These are phyloP conservation scores for Xiphydria camelus DNA, from an alignment of 2,888 invertebrate species.

Conservation along the genomic window DNA sequence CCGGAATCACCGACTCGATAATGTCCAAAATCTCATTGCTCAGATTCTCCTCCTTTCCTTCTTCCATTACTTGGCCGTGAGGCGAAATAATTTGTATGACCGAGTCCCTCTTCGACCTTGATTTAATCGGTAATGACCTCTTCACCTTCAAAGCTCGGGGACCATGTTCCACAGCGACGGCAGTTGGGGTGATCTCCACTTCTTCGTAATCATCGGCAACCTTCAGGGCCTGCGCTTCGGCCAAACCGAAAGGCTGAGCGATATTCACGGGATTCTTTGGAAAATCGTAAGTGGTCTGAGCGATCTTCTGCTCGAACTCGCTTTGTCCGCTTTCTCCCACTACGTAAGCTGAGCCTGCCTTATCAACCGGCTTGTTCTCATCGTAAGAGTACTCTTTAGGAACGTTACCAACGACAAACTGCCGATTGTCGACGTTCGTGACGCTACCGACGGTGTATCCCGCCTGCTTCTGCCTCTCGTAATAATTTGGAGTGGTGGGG, in stretches of 20 bases:
- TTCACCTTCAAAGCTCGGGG: slow-evolving; percentile 39
- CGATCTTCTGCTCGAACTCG: slow-evolving; percentile 24
- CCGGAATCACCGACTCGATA: slow-evolving; percentile 48
- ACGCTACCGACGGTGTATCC: slow-evolving; percentile 20
- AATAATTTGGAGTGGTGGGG: slow-evolving; percentile 38
- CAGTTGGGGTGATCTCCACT: slow-evolving; percentile 45
- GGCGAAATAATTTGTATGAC: slow-evolving; percentile 51
- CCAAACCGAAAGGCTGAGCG: slow-evolving; percentile 15
- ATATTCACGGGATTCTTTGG: slow-evolving; percentile 20
- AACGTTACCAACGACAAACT: slow-evolving; percentile 71
- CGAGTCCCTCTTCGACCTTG: slow-evolving; percentile 31
- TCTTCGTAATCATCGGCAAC: slow-evolving; percentile 39
- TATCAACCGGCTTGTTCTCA: slow-evolving; percentile 19
- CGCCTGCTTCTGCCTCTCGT: slow-evolving; percentile 34
- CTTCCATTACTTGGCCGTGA: slow-evolving; percentile 39
- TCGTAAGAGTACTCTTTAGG: slow-evolving; percentile 61
- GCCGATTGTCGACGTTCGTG: slow-evolving; percentile 42
- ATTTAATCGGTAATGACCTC: background rate
- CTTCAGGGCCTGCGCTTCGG: slow-evolving; percentile 23
- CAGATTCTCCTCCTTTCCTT: slow-evolving; percentile 37
- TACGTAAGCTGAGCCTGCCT: slow-evolving; percentile 5
- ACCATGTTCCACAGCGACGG: slow-evolving; percentile 57
- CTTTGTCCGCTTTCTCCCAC: slow-evolving; percentile 2
- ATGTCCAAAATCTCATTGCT: slow-evolving; percentile 54
- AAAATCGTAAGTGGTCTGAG: slow-evolving; percentile 32